Evolutionary conservation across 2,113 vertebrate species (phyloP).

Genomic region (Engystomops pustulosus): DNA sequence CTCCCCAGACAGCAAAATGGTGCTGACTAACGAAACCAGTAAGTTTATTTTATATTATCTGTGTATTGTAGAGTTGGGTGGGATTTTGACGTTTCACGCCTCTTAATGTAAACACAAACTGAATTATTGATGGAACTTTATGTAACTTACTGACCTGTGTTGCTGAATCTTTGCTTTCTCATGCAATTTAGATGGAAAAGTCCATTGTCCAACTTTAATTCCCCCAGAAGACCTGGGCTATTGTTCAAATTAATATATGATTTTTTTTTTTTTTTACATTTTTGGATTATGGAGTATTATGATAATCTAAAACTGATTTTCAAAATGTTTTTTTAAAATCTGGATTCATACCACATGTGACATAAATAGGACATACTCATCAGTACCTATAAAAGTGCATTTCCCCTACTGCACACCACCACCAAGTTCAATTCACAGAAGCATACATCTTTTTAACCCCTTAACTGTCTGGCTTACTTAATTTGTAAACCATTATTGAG

Average conservation of each 20-base stretch:
- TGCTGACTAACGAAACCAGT: conserved; percentile 85
- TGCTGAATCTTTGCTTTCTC: background rate
- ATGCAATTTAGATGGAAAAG: background rate
- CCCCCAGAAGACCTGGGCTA: background rate
- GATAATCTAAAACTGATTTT: too few species aligned
- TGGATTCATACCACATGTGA: too few species aligned
- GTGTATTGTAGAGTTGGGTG: conserved; percentile 13
- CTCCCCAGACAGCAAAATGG: conserved; percentile 84
- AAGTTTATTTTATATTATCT: conserved; percentile 66
- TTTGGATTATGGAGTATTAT: too few species aligned
- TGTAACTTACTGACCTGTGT: background rate
- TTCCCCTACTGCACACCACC: background rate
- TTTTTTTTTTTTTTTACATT: background rate
- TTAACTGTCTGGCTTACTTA: background rate
- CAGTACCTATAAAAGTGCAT: too few species aligned
- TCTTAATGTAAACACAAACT: conserved; percentile 15
- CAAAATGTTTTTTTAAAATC: too few species aligned
- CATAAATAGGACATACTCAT: too few species aligned
- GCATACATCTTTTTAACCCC: background rate
- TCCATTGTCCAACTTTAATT: background rate
- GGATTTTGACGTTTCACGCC: background rate
- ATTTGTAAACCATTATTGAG: background rate
- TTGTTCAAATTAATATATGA: background rate
- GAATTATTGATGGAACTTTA: conserved; percentile 14
- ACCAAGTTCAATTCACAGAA: background rate